Conservation (phyloP, 1,140 invertebrate species). For the Atta cephalotes region DNA sequence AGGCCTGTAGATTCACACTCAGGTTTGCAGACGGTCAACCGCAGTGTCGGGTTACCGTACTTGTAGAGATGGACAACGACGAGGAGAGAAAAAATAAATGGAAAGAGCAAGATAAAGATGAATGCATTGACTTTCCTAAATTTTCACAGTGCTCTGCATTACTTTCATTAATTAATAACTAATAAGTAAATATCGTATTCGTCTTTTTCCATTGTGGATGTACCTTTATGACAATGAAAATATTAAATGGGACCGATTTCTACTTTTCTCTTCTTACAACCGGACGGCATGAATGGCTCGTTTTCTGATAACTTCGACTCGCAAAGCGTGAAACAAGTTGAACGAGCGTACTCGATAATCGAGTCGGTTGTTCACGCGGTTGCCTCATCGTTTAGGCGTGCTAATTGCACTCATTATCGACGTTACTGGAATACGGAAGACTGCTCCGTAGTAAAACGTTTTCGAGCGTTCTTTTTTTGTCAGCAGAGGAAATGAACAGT, state of each 20-base stretch:
- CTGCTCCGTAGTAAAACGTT: slow-evolving; percentile 14
- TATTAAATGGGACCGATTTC: slow-evolving; percentile 35
- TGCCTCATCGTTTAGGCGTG: slow-evolving; percentile 52
- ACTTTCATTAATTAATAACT: background rate
- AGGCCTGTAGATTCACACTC: slow-evolving; percentile 62
- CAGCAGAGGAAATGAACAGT: slow-evolving; percentile 10
- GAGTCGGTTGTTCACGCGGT: slow-evolving; percentile 32
- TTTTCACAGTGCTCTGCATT: background rate
- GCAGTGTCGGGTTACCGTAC: slow-evolving; percentile 70
- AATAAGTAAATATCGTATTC: slow-evolving; percentile 10
- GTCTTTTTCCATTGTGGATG: background rate
- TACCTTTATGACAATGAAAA: slow-evolving; percentile 50
- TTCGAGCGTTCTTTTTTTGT: slow-evolving; percentile 22
- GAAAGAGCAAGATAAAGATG: background rate
- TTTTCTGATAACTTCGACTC: slow-evolving; percentile 43
- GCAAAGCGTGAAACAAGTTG: slow-evolving; percentile 62
- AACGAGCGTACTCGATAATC: slow-evolving; percentile 58
- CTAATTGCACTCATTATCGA: slow-evolving; percentile 61
- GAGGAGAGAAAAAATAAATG: background rate
- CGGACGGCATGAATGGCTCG: slow-evolving; percentile 36
- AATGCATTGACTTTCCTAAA: background rate
- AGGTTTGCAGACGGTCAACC: slow-evolving; percentile 69
- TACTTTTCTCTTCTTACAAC: slow-evolving; percentile 46
- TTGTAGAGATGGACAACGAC: slow-evolving; percentile 20
- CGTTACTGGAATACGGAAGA: slow-evolving; percentile 44